Percentiles rank a stretch among this genome's conserved stretches.
Evolutionary conservation across 2,797 vertebrate genomes (phyloP).

Genomic region (Cuniculus paca): DNA sequence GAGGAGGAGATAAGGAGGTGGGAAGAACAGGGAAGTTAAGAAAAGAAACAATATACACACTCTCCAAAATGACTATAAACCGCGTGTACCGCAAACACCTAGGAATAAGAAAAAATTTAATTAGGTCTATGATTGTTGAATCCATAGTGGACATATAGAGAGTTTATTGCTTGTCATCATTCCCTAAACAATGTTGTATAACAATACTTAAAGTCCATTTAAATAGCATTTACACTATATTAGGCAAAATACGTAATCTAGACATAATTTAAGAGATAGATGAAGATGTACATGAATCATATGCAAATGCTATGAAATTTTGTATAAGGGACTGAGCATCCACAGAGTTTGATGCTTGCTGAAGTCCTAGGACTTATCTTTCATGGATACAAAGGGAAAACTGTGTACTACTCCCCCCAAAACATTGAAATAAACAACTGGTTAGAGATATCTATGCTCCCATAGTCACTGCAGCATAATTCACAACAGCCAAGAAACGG

Average conservation of each 20-base stretch:
- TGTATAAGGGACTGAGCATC: not conserved
- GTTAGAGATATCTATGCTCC: too few relatives aligned
- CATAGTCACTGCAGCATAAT: not conserved
- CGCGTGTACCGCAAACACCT: not conserved
- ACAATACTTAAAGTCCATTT: not conserved
- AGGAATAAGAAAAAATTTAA: not conserved
- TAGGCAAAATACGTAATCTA: not conserved
- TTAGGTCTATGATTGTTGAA: not conserved
- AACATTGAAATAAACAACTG: not conserved
- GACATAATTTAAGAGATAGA: not conserved
- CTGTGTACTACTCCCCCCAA: fast-evolving
- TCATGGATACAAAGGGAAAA: not conserved
- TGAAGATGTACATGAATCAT: not conserved
- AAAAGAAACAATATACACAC: not conserved
- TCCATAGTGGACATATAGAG: not conserved
- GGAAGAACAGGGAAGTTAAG: not conserved
- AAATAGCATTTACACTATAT: not conserved
- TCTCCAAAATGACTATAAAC: not conserved
- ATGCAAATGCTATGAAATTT: not conserved
- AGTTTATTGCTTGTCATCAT: not conserved
- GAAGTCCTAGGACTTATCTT: not conserved
- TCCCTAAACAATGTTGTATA: not conserved
- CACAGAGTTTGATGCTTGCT: not conserved
- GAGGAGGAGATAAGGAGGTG: not conserved
- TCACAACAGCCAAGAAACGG: not conserved